Percentiles rank a stretch among this genome's conserved stretches.
These are phyloP conservation scores for Polia nebulosa DNA, from an alignment of 2,888 invertebrate species.

Conservation along the genomic window DNA sequence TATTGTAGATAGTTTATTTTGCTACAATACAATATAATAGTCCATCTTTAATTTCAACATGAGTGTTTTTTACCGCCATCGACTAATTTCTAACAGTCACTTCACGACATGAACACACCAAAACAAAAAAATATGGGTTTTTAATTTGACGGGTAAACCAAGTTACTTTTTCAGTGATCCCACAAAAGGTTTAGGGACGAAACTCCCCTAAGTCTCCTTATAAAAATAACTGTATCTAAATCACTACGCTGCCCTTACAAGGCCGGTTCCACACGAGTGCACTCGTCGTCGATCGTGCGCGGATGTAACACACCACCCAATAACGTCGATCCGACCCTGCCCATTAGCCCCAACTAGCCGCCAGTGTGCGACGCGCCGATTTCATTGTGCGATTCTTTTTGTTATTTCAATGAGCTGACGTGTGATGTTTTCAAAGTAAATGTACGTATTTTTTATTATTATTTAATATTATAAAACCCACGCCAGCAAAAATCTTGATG, in stretches of 20 bases:
- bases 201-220: conserved; percentile 15
- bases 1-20: background rate
- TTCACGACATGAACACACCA: background rate
- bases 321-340: conserved; percentile 76
- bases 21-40: background rate
- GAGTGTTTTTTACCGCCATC: background rate
- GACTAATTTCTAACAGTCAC: background rate
- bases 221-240: conserved; percentile 60
- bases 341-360: conserved; percentile 70
- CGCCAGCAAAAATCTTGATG: too few relatives aligned
- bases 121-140: background rate
- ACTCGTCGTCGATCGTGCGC: conserved; percentile 79
- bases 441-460: background rate
- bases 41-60: background rate
- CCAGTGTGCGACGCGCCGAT: conserved; percentile 47
- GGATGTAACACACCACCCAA: conserved; percentile 83
- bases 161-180: background rate
- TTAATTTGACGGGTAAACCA: background rate
- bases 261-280: conserved; percentile 81
- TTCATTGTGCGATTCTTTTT: conserved; percentile 52
- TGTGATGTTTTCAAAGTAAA: conserved; percentile 5
- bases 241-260: conserved; percentile 67
- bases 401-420: conserved; percentile 38
- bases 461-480: too few relatives aligned
- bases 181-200: conserved; percentile 6